Evolutionary conservation across 2,888 invertebrate genomes (phyloP), one percentile per base, ranked within the genome.

Genomic region (Calameuta filiformis): DNA sequence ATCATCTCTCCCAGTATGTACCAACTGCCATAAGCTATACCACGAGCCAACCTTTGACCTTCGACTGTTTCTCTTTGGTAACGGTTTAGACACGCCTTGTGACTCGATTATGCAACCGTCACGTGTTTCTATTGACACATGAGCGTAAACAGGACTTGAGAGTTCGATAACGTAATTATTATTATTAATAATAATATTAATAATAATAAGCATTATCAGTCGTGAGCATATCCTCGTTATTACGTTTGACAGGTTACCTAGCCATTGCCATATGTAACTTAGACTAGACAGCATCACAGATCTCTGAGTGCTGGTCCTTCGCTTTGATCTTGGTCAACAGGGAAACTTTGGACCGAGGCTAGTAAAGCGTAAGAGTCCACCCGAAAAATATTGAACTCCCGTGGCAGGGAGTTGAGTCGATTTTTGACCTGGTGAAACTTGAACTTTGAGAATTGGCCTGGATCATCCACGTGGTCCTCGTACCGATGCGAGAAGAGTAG

Each of bases 321-420:
- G 82, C 89, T 90, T 90, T 91, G 90, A 91, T 91, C 90, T 90
- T 84, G 84, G 88, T 87, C 88, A 90, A 89, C 90, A 87, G 90
- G 68, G 83, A 86, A 91, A 90, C 84, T 90, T 89, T 90, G 86
- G 91, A 87, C 90, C 35, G 23, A 31, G 23, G 35, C 40, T 34
- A 11, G 37, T 68, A 71, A 35, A 35, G 69, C 15, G 37, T 56
- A 40, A 35, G 30, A 56, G 31, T 35, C 68, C 68, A 56, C 11
- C 2, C 30, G 69, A 68, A 68, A 76, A 73, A 73, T n/a, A 56
- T 56, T 56, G 56, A 56, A 56, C 23, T 9, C 56, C 23, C 56
- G 6, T 23, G 56, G 23, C 23, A 56, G 56, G 23, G 23, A 56
- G 23, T 23, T 1, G 9, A 56, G 56, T 23, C 56, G 23, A 56